Conservation (phyloP, 2,797 vertebrate species). For the Thunnus albacares region DNA sequence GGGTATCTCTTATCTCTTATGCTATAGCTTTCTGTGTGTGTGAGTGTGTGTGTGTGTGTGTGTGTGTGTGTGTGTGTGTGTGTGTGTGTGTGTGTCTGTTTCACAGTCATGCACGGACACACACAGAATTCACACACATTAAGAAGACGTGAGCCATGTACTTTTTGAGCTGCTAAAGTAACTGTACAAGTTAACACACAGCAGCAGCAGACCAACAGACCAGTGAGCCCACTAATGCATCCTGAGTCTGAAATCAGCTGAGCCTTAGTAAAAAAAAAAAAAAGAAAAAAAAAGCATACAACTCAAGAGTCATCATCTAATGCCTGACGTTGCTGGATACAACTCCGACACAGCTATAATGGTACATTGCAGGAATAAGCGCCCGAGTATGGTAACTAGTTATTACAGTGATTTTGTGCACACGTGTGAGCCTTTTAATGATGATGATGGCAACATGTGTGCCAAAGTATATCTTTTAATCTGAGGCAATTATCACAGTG, state of each 20-base stretch:
- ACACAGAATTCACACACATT: constrained; percentile 33
- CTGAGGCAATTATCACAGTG: constrained; percentile 29
- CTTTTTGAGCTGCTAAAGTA: constrained; percentile 36
- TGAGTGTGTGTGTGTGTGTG: constrained; percentile 19
- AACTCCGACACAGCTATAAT: constrained; percentile 12
- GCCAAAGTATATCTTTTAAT: constrained; percentile 12
- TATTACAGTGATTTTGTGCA: constrained; percentile 37
- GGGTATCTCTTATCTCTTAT: constrained; percentile 16
- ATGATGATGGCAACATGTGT: not conserved
- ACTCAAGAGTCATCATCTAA: constrained; percentile 40
- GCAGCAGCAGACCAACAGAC: constrained; percentile 27
- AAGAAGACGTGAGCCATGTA: constrained; percentile 16
- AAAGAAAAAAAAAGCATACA: constrained; percentile 64
- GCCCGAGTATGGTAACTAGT: not conserved
- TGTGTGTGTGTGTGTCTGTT: constrained; percentile 12
- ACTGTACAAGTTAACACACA: constrained; percentile 26
- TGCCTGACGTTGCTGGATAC: constrained; percentile 28
- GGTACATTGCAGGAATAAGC: constrained; percentile 1
- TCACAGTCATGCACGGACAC: constrained; percentile 9
- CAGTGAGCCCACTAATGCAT: constrained; percentile 34
- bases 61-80: not conserved
- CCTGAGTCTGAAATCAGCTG: constrained; percentile 54
- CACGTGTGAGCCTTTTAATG: constrained; percentile 23
- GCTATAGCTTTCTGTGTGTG: not conserved
- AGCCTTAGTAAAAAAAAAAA: constrained; percentile 62